Evolutionary conservation across 1,140 invertebrate genomes (phyloP).

Genomic region (Pseudachorutes palmiensis): DNA sequence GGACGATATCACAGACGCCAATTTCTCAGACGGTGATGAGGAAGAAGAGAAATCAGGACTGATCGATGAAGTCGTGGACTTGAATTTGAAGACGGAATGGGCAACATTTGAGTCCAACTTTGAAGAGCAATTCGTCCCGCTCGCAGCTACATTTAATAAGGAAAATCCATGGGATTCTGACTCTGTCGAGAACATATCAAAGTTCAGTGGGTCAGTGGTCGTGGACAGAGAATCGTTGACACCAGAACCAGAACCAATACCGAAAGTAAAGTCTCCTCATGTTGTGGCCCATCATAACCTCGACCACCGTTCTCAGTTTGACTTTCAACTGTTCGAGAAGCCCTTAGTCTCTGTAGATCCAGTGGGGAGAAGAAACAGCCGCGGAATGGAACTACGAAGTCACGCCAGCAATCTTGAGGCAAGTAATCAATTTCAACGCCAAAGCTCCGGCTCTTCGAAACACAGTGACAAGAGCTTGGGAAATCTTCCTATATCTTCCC

Average conservation of each 20-base stretch:
- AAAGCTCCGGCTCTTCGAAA: slow-evolving; percentile 36
- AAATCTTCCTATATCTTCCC: not conserved
- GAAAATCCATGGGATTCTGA: slow-evolving; percentile 36
- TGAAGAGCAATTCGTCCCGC: slow-evolving; percentile 30
- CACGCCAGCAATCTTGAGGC: not conserved
- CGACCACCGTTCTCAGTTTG: slow-evolving; percentile 22
- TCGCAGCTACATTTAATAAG: slow-evolving; percentile 10
- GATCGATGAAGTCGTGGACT: slow-evolving; percentile 31
- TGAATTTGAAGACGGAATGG: slow-evolving; percentile 26
- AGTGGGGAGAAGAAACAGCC: slow-evolving; percentile 5
- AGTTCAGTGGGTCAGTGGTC: not conserved
- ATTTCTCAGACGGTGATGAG: slow-evolving; percentile 31
- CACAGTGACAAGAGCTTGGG: slow-evolving; percentile 30
- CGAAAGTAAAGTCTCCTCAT: not conserved
- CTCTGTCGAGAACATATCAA: slow-evolving; percentile 8
- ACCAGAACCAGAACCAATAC: not conserved
- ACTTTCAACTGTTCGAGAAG: slow-evolving; percentile 35
- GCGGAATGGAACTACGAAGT: not conserved
- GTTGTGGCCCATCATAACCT: slow-evolving; percentile 2
- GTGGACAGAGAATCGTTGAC: not conserved
- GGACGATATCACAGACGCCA: slow-evolving; percentile 38
- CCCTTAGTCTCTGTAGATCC: slow-evolving; percentile 19
- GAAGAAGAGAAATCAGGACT: slow-evolving; percentile 26
- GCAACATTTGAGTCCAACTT: slow-evolving; percentile 38
- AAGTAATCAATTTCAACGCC: slow-evolving; percentile 34